Evolutionary conservation across 2,888 invertebrate species (phyloP).

Genomic region (Lacanobia wlatinum): DNA sequence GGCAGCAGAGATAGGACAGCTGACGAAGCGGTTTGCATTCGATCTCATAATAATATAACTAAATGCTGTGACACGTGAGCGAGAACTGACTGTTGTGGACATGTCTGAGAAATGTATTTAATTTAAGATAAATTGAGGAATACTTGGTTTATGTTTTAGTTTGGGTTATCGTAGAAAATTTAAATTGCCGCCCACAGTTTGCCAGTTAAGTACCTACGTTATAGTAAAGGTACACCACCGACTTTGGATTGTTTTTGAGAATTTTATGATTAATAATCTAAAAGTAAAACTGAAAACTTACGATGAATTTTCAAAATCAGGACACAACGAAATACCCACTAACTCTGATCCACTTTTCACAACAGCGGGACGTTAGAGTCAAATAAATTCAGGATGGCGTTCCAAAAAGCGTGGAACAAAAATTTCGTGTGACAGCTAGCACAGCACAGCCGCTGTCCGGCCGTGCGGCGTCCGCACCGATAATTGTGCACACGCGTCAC

Average conservation of each 20-base stretch:
- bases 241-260: too few relatives aligned
- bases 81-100: not conserved
- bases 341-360: not conserved
- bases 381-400: slow-evolving; percentile 36
- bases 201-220: not conserved
- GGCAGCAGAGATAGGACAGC: slow-evolving; percentile 21
- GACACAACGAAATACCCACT: not conserved
- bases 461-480: slow-evolving; percentile 62
- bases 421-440: slow-evolving; percentile 54
- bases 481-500: slow-evolving; percentile 80
- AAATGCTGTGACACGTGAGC: not conserved
- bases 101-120: slow-evolving; percentile 3
- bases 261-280: too few relatives aligned
- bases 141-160: not conserved
- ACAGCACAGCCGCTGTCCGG: slow-evolving; percentile 29
- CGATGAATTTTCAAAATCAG: not conserved
- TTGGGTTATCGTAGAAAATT: not conserved
- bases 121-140: not conserved
- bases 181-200: not conserved
- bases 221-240: too few relatives aligned
- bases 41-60: slow-evolving; percentile 5
- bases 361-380: not conserved
- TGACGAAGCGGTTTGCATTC: slow-evolving; percentile 43
- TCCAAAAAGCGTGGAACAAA: slow-evolving; percentile 34
- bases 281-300: not conserved